These are phyloP conservation scores for Rhopalosiphum padi DNA, from an alignment of 1,140 invertebrate species.

Conservation along the genomic window DNA sequence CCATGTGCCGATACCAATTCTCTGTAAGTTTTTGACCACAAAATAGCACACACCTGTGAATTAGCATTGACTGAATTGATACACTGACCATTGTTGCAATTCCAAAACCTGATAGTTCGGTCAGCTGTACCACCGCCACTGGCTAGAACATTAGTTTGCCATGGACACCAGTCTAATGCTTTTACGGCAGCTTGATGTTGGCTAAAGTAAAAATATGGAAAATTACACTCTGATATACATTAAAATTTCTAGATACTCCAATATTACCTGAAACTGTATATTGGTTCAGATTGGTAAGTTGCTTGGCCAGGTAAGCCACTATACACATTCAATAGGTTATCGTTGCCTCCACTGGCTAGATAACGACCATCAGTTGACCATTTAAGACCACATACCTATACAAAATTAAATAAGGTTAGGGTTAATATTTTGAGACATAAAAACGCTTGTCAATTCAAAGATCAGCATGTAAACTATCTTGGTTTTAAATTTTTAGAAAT, in stretches of 20 bases:
- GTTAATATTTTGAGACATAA: not conserved
- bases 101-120: constrained; percentile 89
- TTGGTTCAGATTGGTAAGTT: constrained; percentile 68
- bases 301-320: constrained; percentile 69
- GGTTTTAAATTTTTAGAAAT: no score
- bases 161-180: constrained; percentile 95
- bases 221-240: not conserved
- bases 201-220: constrained; percentile 62
- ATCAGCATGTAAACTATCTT: no score
- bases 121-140: constrained; percentile 97
- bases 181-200: constrained; percentile 88
- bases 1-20: constrained; percentile 96
- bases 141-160: constrained; percentile 87
- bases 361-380: constrained; percentile 96
- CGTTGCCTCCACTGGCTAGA: constrained; percentile 94
- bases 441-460: no score
- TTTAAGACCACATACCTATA: constrained; percentile 86
- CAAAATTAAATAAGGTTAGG: not conserved
- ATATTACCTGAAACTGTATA: constrained; percentile 73
- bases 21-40: constrained; percentile 94
- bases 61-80: constrained; percentile 88
- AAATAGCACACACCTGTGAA: constrained; percentile 87
- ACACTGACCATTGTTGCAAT: constrained; percentile 83
- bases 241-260: not conserved
- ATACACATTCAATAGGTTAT: constrained; percentile 95